Evolutionary conservation across 2,797 vertebrate species (phyloP).

Genomic region (Telmatherina bonti): DNA sequence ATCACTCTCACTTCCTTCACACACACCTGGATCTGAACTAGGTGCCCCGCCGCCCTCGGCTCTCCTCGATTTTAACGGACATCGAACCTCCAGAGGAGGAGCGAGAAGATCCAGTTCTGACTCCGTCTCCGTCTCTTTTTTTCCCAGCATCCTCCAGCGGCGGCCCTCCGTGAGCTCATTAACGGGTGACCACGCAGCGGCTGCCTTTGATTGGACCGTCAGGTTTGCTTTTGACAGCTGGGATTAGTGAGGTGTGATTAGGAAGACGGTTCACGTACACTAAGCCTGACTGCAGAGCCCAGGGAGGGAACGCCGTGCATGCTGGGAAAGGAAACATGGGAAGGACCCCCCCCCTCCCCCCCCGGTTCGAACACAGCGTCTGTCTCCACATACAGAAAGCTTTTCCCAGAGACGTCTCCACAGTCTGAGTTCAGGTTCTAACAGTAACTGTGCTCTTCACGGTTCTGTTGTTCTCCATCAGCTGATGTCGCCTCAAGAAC

Average conservation of each 20-base stretch:
- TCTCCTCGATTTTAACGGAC: slow-evolving; percentile 63
- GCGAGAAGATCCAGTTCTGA: slow-evolving; percentile 25
- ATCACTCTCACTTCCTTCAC: slow-evolving; percentile 55
- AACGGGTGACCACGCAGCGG: slow-evolving; percentile 55
- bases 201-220: slow-evolving; percentile 69
- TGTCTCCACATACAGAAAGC: too few relatives aligned
- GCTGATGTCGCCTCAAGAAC: too few relatives aligned
- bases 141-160: slow-evolving; percentile 68
- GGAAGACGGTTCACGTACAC: slow-evolving; percentile 61
- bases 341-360: neutral
- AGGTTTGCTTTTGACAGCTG: slow-evolving; percentile 74
- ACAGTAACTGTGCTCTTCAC: too few relatives aligned
- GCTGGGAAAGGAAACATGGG: slow-evolving; percentile 47
- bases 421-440: too few relatives aligned
- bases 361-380: too few relatives aligned
- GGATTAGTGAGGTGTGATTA: slow-evolving; percentile 79
- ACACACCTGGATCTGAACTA: slow-evolving; percentile 56
- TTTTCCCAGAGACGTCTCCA: too few relatives aligned
- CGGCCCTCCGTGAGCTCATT: slow-evolving; percentile 74
- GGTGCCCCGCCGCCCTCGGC: slow-evolving; percentile 71
- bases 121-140: slow-evolving; percentile 39
- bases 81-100: slow-evolving; percentile 58
- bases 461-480: too few relatives aligned
- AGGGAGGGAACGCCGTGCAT: slow-evolving; percentile 53
- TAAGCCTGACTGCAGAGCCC: slow-evolving; percentile 73